Evolutionary conservation across 2,888 invertebrate species (phyloP).

Genomic region (Macrosiphum euphorbiae): DNA sequence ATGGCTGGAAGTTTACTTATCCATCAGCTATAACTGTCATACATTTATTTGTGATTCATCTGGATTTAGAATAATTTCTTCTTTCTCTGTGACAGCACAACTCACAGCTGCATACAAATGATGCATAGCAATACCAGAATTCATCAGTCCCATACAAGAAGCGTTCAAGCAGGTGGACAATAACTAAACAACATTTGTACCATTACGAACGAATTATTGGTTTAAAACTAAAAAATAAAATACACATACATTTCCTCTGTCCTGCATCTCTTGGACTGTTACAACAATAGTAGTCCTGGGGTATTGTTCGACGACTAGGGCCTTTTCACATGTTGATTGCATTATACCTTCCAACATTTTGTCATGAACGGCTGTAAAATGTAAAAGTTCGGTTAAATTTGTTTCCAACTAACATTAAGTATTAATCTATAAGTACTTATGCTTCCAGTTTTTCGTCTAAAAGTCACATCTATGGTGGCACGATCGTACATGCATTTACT

Average conservation of each 20-base stretch:
- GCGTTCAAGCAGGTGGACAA: slow-evolving; percentile 87
- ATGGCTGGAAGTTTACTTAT: neutral
- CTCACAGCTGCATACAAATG: slow-evolving; percentile 84
- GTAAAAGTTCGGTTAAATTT: neutral
- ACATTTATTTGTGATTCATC: slow-evolving; percentile 42
- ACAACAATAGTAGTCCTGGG: slow-evolving; percentile 85
- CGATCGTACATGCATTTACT: slow-evolving; percentile 84
- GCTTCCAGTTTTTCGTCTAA: slow-evolving; percentile 80
- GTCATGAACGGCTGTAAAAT: slow-evolving; percentile 75
- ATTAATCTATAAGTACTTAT: slow-evolving; percentile 34
- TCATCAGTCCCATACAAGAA: slow-evolving; percentile 84
- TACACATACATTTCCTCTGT: slow-evolving; percentile 81
- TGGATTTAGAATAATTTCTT: slow-evolving; percentile 59
- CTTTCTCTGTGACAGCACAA: slow-evolving; percentile 71
- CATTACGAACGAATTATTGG: neutral
- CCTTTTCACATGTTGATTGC: slow-evolving; percentile 82
- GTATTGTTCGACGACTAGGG: slow-evolving; percentile 79
- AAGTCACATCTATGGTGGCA: slow-evolving; percentile 84
- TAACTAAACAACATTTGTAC: slow-evolving; percentile 72
- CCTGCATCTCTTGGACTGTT: slow-evolving; percentile 88
- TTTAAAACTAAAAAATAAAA: neutral
- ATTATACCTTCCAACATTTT: slow-evolving; percentile 83
- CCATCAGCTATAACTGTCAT: neutral
- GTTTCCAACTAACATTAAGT: neutral
- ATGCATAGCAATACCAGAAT: slow-evolving; percentile 87